Evolutionary conservation across 1,140 invertebrate species (phyloP).

Genomic region (Plectus sambesii): DNA sequence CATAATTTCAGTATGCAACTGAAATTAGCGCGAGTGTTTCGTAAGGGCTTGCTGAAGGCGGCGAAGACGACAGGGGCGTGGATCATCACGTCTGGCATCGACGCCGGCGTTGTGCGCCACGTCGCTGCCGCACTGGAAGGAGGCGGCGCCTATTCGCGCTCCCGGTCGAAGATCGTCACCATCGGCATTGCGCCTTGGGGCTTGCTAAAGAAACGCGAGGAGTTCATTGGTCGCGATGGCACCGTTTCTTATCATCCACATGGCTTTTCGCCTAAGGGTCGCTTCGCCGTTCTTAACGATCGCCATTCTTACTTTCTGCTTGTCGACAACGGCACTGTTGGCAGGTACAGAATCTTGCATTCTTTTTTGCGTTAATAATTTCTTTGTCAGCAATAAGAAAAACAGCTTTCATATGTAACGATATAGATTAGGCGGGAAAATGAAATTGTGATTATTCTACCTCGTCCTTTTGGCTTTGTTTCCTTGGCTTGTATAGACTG

Average conservation of each 20-base stretch:
- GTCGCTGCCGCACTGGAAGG: conserved; percentile 42
- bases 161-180: conserved; percentile 29
- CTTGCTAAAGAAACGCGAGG: conserved; percentile 80
- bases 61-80: conserved; percentile 90
- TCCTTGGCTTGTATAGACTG: too few species aligned
- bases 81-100: conserved; percentile 58
- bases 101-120: conserved; percentile 38
- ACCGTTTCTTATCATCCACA: conserved; percentile 39
- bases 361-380: neutral
- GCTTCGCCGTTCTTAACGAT: conserved; percentile 66
- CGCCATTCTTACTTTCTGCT: conserved; percentile 90
- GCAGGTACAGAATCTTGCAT: conserved; percentile 45
- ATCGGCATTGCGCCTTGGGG: conserved; percentile 96
- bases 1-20: conserved; percentile 56
- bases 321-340: conserved; percentile 88
- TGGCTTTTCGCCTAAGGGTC: conserved; percentile 13
- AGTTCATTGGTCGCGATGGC: conserved; percentile 60
- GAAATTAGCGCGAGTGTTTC: conserved; percentile 79
- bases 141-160: conserved; percentile 25
- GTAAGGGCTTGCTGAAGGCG: conserved; percentile 82
- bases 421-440: too few species aligned
- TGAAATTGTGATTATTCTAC: too few species aligned
- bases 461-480: too few species aligned
- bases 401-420: too few species aligned
- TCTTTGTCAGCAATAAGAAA: too few species aligned